Evolutionary conservation across 2,113 vertebrate genomes (phyloP), one percentile per base, ranked within the genome.

Genomic region (Scolopax mira): DNA sequence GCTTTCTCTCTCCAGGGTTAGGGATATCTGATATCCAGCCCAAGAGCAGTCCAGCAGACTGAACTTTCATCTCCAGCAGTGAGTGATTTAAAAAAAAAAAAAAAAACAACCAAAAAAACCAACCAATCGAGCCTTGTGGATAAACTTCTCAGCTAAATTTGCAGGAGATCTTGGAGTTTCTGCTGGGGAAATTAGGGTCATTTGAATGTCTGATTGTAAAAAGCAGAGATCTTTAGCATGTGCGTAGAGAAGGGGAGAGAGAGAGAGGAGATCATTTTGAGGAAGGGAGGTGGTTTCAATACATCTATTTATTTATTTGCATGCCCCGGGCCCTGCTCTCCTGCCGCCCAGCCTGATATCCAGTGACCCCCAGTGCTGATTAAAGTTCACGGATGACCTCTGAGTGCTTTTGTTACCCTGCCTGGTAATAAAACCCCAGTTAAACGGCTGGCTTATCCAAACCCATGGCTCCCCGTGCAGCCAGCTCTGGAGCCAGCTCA

Each of bases 291-390:
- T 71, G 46, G 49, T 94, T 96, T 94, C 91, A 81, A 51, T 93
- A 60, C 42, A 15, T 91, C 80, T 96, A 96, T 97, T 97, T 97
- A 95, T 97, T 97, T 97, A 96, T 94, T 97, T 97, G 67, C 0
- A 3, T 89, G 85, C 81, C 93, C 87, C 35, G 46, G 71, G 78
- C 87, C 80, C 70, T 95, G 94, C 96, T 97, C 96, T 97, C 69
- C 97, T 97, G 94, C 97, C 57, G 55, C 80, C 97, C 90, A 79
- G 88, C 98, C 98, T 97, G 98, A 98, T 98, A 98, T 98, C 98
- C 98, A 98, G 73, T 98, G 98, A 98, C 98, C 98, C 98, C 97
- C 94, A 94, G 97, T 98, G 98, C 98, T 99, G 98, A 99, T 99
- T 99, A 98, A 98, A 98, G 98, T 94, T 97, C 97, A 96, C 75